phyloP scores from a whole-genome alignment of 2,113 vertebrate species.

The Pedionomus torquatus region DNA sequence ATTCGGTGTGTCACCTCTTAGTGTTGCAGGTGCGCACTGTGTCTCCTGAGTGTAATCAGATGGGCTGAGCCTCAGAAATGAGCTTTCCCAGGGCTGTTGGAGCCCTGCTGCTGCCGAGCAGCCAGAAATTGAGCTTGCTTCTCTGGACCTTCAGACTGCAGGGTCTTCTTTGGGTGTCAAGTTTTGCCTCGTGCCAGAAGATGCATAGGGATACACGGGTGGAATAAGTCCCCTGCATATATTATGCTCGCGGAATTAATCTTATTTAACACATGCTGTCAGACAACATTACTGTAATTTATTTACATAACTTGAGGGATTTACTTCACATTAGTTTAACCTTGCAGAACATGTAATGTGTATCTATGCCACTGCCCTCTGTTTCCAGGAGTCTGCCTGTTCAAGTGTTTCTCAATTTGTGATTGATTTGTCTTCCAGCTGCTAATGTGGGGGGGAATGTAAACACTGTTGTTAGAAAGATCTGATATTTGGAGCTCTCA shows the following conservation, averaged over 20 bases:
- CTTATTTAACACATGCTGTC: constrained; percentile 51
- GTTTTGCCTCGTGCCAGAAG: not conserved
- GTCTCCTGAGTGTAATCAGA: not conserved
- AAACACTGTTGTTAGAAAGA: not conserved
- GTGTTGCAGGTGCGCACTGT: fast-evolving
- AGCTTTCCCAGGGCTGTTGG: not conserved
- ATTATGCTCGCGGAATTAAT: constrained; percentile 48
- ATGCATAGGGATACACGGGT: not conserved
- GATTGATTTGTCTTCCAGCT: constrained; percentile 32
- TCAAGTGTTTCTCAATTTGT: not conserved
- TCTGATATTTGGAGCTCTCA: not conserved
- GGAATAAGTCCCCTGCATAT: not conserved
- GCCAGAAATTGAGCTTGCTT: not conserved
- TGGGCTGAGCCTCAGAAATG: not conserved
- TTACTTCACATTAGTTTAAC: constrained; percentile 48
- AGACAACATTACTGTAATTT: constrained; percentile 50
- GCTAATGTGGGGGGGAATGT: constrained; percentile 1
- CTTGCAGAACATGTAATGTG: constrained; percentile 16
- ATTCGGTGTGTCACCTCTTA: fast-evolving
- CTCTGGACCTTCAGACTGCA: not conserved
- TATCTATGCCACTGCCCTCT: not conserved
- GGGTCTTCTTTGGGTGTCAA: not conserved
- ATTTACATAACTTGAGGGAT: constrained; percentile 56
- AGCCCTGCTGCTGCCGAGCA: not conserved
- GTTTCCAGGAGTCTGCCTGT: not conserved